Conservation (phyloP, 2,797 vertebrate species). For the Cuculus canorus region DNA sequence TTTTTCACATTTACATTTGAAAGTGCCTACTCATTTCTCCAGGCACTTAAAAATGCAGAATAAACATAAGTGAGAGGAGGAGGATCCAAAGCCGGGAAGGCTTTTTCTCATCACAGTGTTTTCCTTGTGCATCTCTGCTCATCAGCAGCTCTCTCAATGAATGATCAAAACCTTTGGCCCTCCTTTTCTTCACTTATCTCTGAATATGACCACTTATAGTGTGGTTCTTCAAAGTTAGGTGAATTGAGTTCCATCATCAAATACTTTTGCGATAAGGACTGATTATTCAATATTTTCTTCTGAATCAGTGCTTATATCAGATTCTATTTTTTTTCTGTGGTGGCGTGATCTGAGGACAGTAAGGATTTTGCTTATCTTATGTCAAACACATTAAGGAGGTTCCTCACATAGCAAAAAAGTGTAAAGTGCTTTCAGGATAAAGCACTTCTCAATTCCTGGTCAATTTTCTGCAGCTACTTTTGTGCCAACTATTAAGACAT, state of each 20-base stretch:
- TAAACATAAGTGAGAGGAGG: constrained; percentile 8
- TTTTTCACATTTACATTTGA: constrained; percentile 64
- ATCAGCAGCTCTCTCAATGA: background rate
- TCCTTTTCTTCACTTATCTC: background rate
- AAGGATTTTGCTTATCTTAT: background rate
- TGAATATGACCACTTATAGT: accelerated
- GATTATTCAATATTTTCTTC: background rate
- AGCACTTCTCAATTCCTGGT: background rate
- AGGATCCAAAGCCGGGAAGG: background rate
- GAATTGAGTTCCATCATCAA: background rate
- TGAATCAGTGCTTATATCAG: background rate
- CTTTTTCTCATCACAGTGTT: background rate
- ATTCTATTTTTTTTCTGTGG: background rate
- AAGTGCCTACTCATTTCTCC: constrained; percentile 46
- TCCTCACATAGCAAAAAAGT: background rate
- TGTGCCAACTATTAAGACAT: background rate
- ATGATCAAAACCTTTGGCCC: background rate
- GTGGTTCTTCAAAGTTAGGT: background rate
- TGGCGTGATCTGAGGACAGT: background rate
- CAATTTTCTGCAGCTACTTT: background rate
- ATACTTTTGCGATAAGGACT: background rate
- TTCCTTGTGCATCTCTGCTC: background rate
- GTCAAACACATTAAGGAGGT: background rate
- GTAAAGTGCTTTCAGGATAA: background rate
- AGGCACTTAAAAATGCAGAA: constrained; percentile 36